These are phyloP conservation scores for Syrrhaptes paradoxus DNA, from an alignment of 2,113 vertebrate genomes.

Conservation along the genomic window DNA sequence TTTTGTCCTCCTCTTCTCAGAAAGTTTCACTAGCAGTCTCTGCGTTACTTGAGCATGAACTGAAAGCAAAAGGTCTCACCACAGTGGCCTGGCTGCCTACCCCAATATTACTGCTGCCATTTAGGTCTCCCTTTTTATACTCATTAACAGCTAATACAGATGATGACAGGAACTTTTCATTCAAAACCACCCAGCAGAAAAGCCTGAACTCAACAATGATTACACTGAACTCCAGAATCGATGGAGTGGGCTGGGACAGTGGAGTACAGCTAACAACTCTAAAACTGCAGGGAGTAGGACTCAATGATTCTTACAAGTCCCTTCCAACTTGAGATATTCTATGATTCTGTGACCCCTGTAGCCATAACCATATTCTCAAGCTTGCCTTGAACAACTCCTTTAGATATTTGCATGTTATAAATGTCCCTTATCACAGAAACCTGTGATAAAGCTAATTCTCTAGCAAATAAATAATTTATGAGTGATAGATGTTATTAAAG, in stretches of 20 bases:
- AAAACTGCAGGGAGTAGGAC: not conserved
- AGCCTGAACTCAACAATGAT: not conserved
- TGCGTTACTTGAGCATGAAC: rapidly evolving
- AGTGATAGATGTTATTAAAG: not conserved
- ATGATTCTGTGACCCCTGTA: not conserved
- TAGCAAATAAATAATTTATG: not conserved
- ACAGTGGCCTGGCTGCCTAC: not conserved
- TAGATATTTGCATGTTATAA: not conserved
- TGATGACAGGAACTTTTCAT: not conserved
- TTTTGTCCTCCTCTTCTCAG: not conserved
- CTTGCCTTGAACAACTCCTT: not conserved
- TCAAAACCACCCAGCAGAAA: not conserved
- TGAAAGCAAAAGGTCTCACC: not conserved
- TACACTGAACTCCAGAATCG: rapidly evolving
- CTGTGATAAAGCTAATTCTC: not conserved
- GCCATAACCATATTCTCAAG: not conserved
- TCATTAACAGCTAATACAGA: not conserved
- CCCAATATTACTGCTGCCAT: not conserved
- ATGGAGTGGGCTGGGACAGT: not conserved
- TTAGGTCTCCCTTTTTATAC: not conserved
- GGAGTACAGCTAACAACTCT: not conserved
- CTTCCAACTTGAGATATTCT: not conserved
- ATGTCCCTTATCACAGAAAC: not conserved
- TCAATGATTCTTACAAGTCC: not conserved
- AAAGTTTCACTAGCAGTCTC: not conserved